Percentiles rank a stretch among this genome's conserved stretches.
Conservation (phyloP, 2,113 vertebrate species). For the Xiphorhynchus elegans region DNA sequence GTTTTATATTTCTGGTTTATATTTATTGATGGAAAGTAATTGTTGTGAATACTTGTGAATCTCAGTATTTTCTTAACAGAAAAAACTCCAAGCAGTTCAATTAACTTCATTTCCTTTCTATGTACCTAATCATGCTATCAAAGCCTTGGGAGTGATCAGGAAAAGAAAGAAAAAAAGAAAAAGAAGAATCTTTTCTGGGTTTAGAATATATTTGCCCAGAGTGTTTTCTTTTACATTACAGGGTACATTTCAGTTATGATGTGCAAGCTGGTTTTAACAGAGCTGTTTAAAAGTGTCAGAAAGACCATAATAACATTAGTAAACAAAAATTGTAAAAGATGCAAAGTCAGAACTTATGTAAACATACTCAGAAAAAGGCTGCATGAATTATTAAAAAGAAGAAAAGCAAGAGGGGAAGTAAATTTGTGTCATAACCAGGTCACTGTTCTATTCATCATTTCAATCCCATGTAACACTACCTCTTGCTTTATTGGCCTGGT, state of each 20-base stretch:
- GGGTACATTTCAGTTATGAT: neutral
- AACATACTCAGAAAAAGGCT: constrained; percentile 9
- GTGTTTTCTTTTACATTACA: neutral
- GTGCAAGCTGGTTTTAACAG: constrained; percentile 12
- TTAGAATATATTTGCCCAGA: neutral
- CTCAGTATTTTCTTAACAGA: neutral
- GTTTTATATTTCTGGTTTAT: neutral
- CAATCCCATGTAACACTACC: constrained; percentile 81
- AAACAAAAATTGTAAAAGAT: neutral
- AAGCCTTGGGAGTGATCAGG: neutral
- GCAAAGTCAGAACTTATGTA: neutral
- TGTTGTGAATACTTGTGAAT: neutral
- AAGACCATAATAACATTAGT: constrained; percentile 19
- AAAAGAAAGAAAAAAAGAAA: neutral
- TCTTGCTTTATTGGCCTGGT: constrained; percentile 74
- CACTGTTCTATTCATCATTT: constrained; percentile 78
- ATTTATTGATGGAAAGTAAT: neutral
- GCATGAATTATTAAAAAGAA: constrained; percentile 83
- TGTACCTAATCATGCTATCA: neutral
- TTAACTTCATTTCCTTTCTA: neutral
- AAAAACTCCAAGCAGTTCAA: neutral
- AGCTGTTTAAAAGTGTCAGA: neutral
- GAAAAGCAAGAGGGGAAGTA: constrained; percentile 62
- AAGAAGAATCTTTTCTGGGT: neutral
- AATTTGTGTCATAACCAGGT: constrained; percentile 86